Conservation (phyloP, 2,797 vertebrate genomes). For the Chelon auratus region DNA sequence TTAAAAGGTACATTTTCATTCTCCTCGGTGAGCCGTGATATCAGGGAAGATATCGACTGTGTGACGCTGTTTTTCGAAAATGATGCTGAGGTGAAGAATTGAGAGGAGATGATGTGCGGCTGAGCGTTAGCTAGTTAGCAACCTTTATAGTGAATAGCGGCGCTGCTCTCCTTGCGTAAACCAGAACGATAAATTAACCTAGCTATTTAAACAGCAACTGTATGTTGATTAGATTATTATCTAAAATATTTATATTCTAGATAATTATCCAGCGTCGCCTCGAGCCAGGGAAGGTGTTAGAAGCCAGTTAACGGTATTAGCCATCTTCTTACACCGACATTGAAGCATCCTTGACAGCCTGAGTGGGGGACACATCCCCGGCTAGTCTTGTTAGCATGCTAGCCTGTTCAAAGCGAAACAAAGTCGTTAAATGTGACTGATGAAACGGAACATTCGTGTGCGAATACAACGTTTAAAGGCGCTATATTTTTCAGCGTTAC, state of each 20-base stretch:
- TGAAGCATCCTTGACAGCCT: slow-evolving; percentile 72
- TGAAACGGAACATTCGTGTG: too few relatives aligned
- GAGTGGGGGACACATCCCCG: background rate
- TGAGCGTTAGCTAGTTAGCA: slow-evolving; percentile 19
- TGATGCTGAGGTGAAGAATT: background rate
- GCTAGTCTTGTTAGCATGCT: slow-evolving; percentile 2
- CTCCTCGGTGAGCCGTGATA: rapidly evolving
- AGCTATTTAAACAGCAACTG: background rate
- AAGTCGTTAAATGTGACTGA: too few relatives aligned
- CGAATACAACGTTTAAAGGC: too few relatives aligned
- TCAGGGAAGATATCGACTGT: rapidly evolving
- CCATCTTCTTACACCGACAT: slow-evolving; percentile 49
- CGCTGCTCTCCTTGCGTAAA: background rate
- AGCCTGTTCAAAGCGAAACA: too few relatives aligned
- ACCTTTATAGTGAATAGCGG: slow-evolving; percentile 32
- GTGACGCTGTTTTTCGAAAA: rapidly evolving
- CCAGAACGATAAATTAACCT: background rate
- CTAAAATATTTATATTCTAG: too few relatives aligned
- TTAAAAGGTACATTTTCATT: slow-evolving; percentile 28
- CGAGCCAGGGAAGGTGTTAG: too few relatives aligned
- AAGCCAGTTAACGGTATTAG: too few relatives aligned
- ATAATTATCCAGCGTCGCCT: too few relatives aligned
- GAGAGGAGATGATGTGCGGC: slow-evolving; percentile 4
- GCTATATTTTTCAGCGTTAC: too few relatives aligned
- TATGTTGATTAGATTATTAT: background rate